Percentiles rank a stretch among this genome's conserved stretches.
Evolutionary conservation across 2,797 vertebrate genomes (phyloP).

Genomic region (Valencia hispanica): DNA sequence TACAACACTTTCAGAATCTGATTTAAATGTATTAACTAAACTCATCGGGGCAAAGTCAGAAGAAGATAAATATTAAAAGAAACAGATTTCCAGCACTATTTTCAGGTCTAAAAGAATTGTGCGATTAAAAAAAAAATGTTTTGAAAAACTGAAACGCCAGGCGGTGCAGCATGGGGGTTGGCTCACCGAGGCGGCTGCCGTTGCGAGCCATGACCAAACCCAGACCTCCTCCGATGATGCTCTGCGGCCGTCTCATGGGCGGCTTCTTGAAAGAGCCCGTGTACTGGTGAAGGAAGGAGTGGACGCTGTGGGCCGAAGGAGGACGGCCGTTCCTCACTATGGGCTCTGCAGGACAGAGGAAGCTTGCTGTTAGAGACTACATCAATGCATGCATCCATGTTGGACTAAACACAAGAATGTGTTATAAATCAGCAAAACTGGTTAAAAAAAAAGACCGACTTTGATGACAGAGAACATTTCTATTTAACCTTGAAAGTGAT

Average conservation of each 20-base stretch:
- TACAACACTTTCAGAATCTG: neutral
- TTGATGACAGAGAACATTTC: too few relatives aligned
- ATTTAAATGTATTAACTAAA: neutral
- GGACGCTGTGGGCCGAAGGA: slow-evolving; percentile 94
- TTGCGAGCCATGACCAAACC: slow-evolving; percentile 95
- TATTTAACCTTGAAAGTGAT: too few relatives aligned
- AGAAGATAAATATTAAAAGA: neutral
- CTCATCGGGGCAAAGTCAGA: neutral
- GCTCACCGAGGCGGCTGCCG: slow-evolving; percentile 93
- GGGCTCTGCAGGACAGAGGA: slow-evolving; percentile 81
- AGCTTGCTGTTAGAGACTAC: neutral
- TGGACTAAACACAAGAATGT: neutral
- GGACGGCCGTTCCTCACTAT: slow-evolving; percentile 96
- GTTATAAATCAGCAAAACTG: neutral
- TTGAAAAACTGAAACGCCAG: slow-evolving; percentile 8
- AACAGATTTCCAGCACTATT: neutral
- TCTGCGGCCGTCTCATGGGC: slow-evolving; percentile 91
- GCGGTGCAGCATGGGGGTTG: neutral
- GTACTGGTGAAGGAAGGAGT: slow-evolving; percentile 97
- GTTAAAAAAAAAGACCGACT: too few relatives aligned
- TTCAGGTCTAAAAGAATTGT: neutral
- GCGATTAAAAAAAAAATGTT: neutral
- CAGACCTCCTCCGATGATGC: slow-evolving; percentile 93
- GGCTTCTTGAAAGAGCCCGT: slow-evolving; percentile 96
- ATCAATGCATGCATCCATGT: neutral